These are phyloP conservation scores for Camponotus fellah DNA, from an alignment of 2,888 invertebrate species.

Conservation along the genomic window DNA sequence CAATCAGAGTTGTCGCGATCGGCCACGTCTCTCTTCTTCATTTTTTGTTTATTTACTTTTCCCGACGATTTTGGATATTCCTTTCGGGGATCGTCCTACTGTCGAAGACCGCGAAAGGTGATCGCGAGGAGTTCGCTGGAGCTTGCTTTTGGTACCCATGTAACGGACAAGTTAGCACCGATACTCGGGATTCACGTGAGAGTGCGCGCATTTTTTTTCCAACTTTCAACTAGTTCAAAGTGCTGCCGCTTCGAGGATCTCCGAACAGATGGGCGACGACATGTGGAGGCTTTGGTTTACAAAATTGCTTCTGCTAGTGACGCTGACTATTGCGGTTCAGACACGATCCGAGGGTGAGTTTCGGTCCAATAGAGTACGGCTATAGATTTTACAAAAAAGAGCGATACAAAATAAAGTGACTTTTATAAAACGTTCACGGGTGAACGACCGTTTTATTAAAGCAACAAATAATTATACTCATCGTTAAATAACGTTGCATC, in stretches of 20 bases:
- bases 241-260: slow-evolving; percentile 48
- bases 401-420: background rate
- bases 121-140: slow-evolving; percentile 33
- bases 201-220: slow-evolving; percentile 58
- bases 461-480: slow-evolving; percentile 46
- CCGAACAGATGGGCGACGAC: slow-evolving; percentile 72
- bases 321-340: slow-evolving; percentile 33
- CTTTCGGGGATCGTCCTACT: background rate
- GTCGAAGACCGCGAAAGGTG: slow-evolving; percentile 20
- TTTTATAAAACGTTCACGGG: background rate
- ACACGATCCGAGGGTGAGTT: slow-evolving; percentile 68
- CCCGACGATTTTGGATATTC: background rate
- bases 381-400: background rate
- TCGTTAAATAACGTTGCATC: slow-evolving; percentile 53
- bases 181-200: slow-evolving; percentile 56
- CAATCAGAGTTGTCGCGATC: slow-evolving; percentile 30
- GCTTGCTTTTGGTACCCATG: slow-evolving; percentile 63
- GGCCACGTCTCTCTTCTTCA: background rate
- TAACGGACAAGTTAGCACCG: slow-evolving; percentile 58
- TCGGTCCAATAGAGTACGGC: background rate
- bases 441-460: slow-evolving; percentile 27
- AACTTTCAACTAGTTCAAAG: slow-evolving; percentile 55
- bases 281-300: slow-evolving; percentile 80
- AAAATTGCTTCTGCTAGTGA: slow-evolving; percentile 69
- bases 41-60: background rate